Percentiles rank a stretch among this genome's conserved stretches.
Conservation (phyloP, 2,888 invertebrate genomes). For the Acronicta psi region DNA sequence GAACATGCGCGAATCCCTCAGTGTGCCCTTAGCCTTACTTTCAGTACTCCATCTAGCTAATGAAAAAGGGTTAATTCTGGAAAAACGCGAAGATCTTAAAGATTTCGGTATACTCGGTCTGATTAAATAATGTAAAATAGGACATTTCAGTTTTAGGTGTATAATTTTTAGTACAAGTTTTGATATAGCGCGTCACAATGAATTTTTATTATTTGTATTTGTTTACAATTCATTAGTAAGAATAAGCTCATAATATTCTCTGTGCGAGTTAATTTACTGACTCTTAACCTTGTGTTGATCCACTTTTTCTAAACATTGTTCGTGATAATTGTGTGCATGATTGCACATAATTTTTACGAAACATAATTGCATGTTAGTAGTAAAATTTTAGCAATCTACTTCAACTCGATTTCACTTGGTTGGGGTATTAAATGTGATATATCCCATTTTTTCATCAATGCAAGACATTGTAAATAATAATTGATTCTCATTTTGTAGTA, state of each 20-base stretch:
- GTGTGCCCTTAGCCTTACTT: conserved; percentile 93
- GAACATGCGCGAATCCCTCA: conserved; percentile 92
- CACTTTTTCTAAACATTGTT: not conserved
- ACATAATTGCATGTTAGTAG: conserved; percentile 6
- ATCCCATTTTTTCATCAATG: conserved; percentile 16
- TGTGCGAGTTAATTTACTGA: not conserved
- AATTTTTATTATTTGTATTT: conserved; percentile 3
- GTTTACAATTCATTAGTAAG: not conserved
- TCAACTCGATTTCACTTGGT: conserved; percentile 16
- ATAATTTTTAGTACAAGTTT: conserved; percentile 23
- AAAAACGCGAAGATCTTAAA: conserved; percentile 83
- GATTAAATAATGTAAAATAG: conserved; percentile 61
- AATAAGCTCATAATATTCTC: not conserved
- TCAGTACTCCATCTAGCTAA: conserved; percentile 95
- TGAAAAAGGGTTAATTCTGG: conserved; percentile 91
- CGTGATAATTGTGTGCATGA: not conserved
- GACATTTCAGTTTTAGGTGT: conserved; percentile 10
- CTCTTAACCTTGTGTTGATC: not conserved
- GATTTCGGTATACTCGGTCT: conserved; percentile 87
- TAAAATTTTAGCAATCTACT: conserved; percentile 4
- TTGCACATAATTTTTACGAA: not conserved
- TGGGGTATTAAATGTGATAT: not conserved
- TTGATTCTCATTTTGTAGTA: conserved; percentile 28
- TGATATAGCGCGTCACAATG: conserved; percentile 4
- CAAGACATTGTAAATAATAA: conserved; percentile 44